These are phyloP conservation scores for Dendropsophus ebraccatus DNA, from an alignment of 2,113 vertebrate species.

Conservation along the genomic window DNA sequence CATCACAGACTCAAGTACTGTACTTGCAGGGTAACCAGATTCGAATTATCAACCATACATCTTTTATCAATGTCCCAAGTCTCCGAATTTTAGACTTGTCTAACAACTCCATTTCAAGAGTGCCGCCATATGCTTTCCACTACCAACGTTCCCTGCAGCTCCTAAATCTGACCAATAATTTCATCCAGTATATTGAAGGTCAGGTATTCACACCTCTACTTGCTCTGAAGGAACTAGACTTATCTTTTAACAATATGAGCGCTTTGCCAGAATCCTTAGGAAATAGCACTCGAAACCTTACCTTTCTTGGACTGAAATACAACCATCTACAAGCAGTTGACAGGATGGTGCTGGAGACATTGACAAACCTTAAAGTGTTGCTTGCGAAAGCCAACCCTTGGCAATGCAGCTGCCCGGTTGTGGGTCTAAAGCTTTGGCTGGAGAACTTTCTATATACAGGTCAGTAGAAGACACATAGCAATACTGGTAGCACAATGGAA, in stretches of 20 bases:
- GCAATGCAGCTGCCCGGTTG: constrained; percentile 91
- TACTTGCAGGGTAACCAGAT: constrained; percentile 91
- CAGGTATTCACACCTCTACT: constrained; percentile 82
- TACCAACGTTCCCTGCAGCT: constrained; percentile 81
- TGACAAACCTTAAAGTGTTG: constrained; percentile 82
- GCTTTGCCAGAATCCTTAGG: constrained; percentile 82
- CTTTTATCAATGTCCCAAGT: constrained; percentile 79
- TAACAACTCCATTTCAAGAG: constrained; percentile 88
- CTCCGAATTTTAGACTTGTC: constrained; percentile 87
- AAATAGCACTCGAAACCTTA: constrained; percentile 84
- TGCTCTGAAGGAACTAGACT: constrained; percentile 84
- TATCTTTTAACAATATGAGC: constrained; percentile 88
- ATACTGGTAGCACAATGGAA: constrained; percentile 33
- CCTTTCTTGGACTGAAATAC: constrained; percentile 80
- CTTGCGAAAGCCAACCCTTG: constrained; percentile 88
- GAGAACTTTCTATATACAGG: constrained; percentile 94
- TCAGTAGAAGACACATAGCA: constrained; percentile 66
- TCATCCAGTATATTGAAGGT: constrained; percentile 85
- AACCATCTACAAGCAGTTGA: constrained; percentile 87
- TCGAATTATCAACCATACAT: constrained; percentile 79
- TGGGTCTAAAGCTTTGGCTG: constrained; percentile 94
- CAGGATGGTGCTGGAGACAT: constrained; percentile 82
- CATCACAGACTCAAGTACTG: constrained; percentile 83
- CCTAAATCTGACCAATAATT: constrained; percentile 87
- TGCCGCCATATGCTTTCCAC: constrained; percentile 82